Evolutionary conservation across 1,140 invertebrate species (phyloP).

Genomic region (Penaeus vannamei): DNA sequence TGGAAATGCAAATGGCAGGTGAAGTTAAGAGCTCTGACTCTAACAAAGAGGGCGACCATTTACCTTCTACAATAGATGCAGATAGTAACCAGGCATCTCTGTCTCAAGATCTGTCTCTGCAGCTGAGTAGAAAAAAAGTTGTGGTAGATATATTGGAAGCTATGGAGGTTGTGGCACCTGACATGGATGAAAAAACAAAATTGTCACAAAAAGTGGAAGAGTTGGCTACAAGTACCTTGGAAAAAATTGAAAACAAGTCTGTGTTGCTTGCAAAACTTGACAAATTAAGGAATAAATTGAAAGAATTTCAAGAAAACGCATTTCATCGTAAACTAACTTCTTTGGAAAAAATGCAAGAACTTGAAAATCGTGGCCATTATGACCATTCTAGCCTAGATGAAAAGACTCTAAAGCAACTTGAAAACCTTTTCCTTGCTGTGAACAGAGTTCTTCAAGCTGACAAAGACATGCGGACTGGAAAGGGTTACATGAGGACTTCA

Average conservation of each 20-base stretch:
- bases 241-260: slow-evolving; percentile 33
- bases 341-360: slow-evolving; percentile 57
- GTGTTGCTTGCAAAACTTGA: slow-evolving; percentile 40
- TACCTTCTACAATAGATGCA: too few relatives aligned
- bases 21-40: not conserved
- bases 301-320: slow-evolving; percentile 51
- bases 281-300: slow-evolving; percentile 49
- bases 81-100: not conserved
- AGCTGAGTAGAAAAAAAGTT: slow-evolving; percentile 35
- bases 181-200: slow-evolving; percentile 37
- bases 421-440: slow-evolving; percentile 59
- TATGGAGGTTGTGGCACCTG: slow-evolving; percentile 60
- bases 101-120: slow-evolving; percentile 32
- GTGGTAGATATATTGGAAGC: slow-evolving; percentile 59
- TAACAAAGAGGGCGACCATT: too few relatives aligned
- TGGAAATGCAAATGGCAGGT: too few relatives aligned
- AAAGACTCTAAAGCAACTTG: slow-evolving; percentile 47
- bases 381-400: slow-evolving; percentile 40
- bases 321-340: slow-evolving; percentile 44
- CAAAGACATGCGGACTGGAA: slow-evolving; percentile 64
- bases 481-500: slow-evolving; percentile 11
- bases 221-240: not conserved
- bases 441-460: slow-evolving; percentile 62
- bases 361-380: slow-evolving; percentile 45
- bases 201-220: slow-evolving; percentile 55